Evolutionary conservation across 2,888 invertebrate species (phyloP), one percentile per base, ranked within the genome.

Genomic region (Sacculina carcini): DNA sequence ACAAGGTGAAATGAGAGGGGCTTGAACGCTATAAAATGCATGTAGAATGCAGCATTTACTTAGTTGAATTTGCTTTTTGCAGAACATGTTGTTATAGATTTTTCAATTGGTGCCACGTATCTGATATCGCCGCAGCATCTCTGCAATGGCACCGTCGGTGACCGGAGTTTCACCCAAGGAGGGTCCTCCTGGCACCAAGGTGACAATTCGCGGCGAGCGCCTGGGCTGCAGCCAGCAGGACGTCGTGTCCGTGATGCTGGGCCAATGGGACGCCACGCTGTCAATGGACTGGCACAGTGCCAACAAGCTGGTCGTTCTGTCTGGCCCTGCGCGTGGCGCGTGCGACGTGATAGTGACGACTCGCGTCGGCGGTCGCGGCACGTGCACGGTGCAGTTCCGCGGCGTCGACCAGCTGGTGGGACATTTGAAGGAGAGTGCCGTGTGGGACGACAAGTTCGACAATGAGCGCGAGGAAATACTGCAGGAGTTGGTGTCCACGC

Each of bases 111-210:
- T 12, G 12, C 12, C 12, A 10, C 19, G 16, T 12, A 12, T 42
- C 14, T 29, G 52, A 55, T 32, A 51, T 51, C 28, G 55, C 53
- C 36, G 55, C 53, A 28, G 54, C 50, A 40, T 52, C 54, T 14
- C 57, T 57, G 51, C 56, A 55, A 48, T 57, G 55, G 38, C 51
- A 10, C 87, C 87, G 10, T 77, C 85, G 51, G 90, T 94, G 19
- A 92, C 92, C 40, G 98, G 98, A 24, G 76, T 98, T 55, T 96
- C 96, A 4, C 98, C 98, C 0, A 96, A 92, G 62, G 96, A 98
- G 69, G 98, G 96, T 1, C 87, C 89, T 39, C 94, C 94, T 10
- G 94, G 96, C 9, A 94, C 94, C 1, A 75, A 84, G 59, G 81
- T 96, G 0, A 92, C 81, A 23, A 84, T 96, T 62, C 74, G 94